These are phyloP conservation scores for Hephaestus fuliginosus DNA, from an alignment of 2,797 vertebrate species.

Conservation along the genomic window DNA sequence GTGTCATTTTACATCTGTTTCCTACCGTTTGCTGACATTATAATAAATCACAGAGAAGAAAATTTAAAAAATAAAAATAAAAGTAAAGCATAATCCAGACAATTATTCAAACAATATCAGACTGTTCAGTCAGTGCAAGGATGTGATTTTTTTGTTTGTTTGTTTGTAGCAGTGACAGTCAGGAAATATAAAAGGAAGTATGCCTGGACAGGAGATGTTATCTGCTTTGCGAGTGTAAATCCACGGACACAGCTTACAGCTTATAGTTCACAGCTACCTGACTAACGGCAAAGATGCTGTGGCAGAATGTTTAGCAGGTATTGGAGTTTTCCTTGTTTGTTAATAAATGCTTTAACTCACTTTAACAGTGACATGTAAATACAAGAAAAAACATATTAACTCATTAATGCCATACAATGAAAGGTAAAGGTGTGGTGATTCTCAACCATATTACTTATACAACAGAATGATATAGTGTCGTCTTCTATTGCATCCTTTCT, in stretches of 20 bases:
- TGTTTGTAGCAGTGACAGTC: slow-evolving; percentile 19
- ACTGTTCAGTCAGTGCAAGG: slow-evolving; percentile 19
- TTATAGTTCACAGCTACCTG: slow-evolving; percentile 31
- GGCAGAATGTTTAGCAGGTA: slow-evolving; percentile 37
- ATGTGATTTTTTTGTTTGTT: slow-evolving; percentile 1
- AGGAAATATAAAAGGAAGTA: slow-evolving; percentile 25
- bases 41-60: slow-evolving; percentile 48
- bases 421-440: background rate
- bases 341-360: slow-evolving; percentile 3
- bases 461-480: background rate
- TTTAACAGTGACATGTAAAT: background rate
- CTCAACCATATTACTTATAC: background rate
- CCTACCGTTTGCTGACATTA: slow-evolving; percentile 58
- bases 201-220: background rate
- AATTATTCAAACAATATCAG: slow-evolving; percentile 51
- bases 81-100: slow-evolving; percentile 23
- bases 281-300: slow-evolving; percentile 31
- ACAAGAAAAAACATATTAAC: background rate
- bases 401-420: background rate
- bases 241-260: slow-evolving; percentile 31
- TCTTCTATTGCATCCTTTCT: background rate
- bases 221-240: slow-evolving; percentile 37
- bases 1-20: slow-evolving; percentile 75
- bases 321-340: slow-evolving; percentile 29
- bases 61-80: slow-evolving; percentile 44